Percentiles rank a stretch among this genome's conserved stretches.
These are phyloP conservation scores for Ormia ochracea DNA, from an alignment of 2,888 invertebrate species.

Conservation along the genomic window DNA sequence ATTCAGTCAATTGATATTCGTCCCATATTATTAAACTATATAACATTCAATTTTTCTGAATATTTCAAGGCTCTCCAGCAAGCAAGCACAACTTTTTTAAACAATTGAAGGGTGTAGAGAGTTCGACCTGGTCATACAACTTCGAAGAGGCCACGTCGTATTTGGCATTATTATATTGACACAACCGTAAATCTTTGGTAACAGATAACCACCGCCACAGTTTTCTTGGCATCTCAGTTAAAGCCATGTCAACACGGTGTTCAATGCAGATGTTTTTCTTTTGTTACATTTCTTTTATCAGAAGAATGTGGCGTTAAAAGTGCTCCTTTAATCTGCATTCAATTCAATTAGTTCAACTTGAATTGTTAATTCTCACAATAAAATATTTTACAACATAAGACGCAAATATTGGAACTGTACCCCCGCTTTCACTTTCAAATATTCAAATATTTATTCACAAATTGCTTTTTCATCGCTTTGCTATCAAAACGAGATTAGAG, in stretches of 20 bases:
- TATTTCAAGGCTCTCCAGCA: no score
- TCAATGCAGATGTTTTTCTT: conserved; percentile 51
- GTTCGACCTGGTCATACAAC: no score
- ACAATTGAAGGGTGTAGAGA: no score
- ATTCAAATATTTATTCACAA: background rate
- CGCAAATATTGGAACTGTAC: background rate
- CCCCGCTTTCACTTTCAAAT: background rate
- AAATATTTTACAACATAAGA: conserved; percentile 20
- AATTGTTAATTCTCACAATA: conserved; percentile 69
- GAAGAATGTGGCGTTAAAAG: conserved; percentile 68
- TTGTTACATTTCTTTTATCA: background rate
- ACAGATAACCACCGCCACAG: conserved; percentile 68
- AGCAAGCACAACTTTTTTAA: no score
- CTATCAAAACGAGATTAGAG: conserved; percentile 31
- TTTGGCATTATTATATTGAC: conserved; percentile 62
- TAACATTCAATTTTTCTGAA: no score
- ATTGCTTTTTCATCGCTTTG: conserved; percentile 18
- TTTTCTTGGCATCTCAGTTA: conserved; percentile 58
- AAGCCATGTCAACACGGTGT: conserved; percentile 49
- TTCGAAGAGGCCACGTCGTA: conserved; percentile 21
- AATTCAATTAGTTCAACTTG: conserved; percentile 76
- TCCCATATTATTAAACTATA: no score
- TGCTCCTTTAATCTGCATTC: conserved; percentile 74
- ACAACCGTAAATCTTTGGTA: conserved; percentile 73
- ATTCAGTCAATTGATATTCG: no score